Evolutionary conservation across 2,888 invertebrate species (phyloP).

Genomic region (Auanema sp.): DNA sequence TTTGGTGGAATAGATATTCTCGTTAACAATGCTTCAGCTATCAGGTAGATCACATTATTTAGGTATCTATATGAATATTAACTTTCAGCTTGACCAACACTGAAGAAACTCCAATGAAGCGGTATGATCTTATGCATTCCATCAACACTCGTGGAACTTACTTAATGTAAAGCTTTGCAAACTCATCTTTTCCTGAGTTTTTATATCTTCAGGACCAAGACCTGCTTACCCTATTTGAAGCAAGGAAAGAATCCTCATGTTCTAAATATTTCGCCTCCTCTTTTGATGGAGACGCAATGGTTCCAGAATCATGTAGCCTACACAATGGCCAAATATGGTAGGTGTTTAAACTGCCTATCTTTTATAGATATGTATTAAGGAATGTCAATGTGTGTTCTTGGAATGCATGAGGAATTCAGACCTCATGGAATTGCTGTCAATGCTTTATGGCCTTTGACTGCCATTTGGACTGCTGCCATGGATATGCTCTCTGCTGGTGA

Average conservation of each 20-base stretch:
- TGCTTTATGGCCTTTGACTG: slow-evolving; percentile 84
- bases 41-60: slow-evolving; percentile 67
- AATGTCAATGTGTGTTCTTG: slow-evolving; percentile 85
- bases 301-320: slow-evolving; percentile 78
- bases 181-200: neutral
- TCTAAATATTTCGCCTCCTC: slow-evolving; percentile 89
- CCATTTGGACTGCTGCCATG: slow-evolving; percentile 78
- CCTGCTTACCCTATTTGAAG: slow-evolving; percentile 82
- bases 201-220: slow-evolving; percentile 76
- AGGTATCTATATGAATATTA: neutral
- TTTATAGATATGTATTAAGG: slow-evolving; percentile 65
- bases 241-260: slow-evolving; percentile 87
- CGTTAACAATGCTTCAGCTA: slow-evolving; percentile 94
- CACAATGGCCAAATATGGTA: slow-evolving; percentile 92
- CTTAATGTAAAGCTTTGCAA: slow-evolving; percentile 74
- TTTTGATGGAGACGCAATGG: slow-evolving; percentile 78
- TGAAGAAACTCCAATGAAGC: slow-evolving; percentile 82
- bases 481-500: slow-evolving; percentile 67
- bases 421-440: slow-evolving; percentile 84
- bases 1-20: slow-evolving; percentile 79
- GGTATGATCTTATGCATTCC: slow-evolving; percentile 91
- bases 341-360: neutral
- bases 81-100: slow-evolving; percentile 68
- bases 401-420: slow-evolving; percentile 92
- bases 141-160: slow-evolving; percentile 94